Base-by-base conservation (phyloP, 2,797 vertebrate species). In the Cossypha polioptera region DNA sequence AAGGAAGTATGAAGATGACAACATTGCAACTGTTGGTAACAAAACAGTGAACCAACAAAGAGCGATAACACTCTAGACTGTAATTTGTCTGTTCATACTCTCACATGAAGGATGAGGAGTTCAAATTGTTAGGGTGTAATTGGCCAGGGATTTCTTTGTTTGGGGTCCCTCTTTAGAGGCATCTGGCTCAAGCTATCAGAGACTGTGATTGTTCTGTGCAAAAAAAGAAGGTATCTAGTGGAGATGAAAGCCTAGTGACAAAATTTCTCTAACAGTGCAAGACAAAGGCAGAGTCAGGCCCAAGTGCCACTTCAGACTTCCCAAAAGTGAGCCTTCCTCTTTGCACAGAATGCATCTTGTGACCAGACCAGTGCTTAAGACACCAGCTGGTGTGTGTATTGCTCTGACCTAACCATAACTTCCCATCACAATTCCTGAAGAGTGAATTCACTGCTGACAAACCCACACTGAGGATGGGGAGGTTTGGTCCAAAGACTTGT, bases 361-460 rank as follows among this genome's bases (percentile, higher is more conserved):
- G n/a, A 28, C 31, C 10, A 2, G 10, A 43, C 5, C 67, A 75
- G 28, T 1, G 5, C 38, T 61, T 1, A 2, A 24, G 36, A 53
- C n/a, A 51, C 11, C 26, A 54, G 26, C 35, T 68, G 71, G 35
- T 7, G 7, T 25, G 2, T 42, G 31, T 16, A n/a, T 12, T 35
- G 10, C 12, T 17, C 21, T 33, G 16, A 55, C 43, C n/a, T 21
- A 61, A 42, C 10, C 38, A 85, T 38, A 87, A 42, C 42, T 47
- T 68, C n/a, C 18, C 45, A 50, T 20, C 2, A 2, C 1, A 5
- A 57, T 55, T 47, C 15, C 66, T 33, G 21, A 69, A 51, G 54
- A 82, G 43, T 0, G 25, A 48, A 48, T 48, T 48, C 47, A 48
- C 47, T 58, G 63, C 12, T 90, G 59, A n/a, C 1, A 5, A 69